These are phyloP conservation scores for Myotis lucifugus DNA, from an alignment of 2,113 vertebrate species.

Conservation along the genomic window DNA sequence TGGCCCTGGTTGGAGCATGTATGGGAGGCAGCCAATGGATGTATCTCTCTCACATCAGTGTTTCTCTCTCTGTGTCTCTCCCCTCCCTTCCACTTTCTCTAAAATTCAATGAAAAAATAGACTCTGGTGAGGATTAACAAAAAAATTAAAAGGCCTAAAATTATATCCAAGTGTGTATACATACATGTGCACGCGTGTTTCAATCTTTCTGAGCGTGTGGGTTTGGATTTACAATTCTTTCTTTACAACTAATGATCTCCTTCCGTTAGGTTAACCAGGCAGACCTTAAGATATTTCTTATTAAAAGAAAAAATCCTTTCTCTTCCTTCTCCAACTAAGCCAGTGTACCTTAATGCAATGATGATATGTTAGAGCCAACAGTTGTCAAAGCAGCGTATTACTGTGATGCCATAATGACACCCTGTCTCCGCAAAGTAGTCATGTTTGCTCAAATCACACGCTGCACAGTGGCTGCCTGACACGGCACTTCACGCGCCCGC, in stretches of 20 bases:
- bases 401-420: conserved; percentile 95
- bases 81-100: no score
- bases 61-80: no score
- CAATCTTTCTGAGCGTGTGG: background rate
- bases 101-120: no score
- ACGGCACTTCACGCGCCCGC: conserved; percentile 88
- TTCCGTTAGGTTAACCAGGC: conserved; percentile 85
- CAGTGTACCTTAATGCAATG: conserved; percentile 96
- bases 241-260: conserved; percentile 69
- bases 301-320: conserved; percentile 85
- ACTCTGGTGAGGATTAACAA: no score
- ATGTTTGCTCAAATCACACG: conserved; percentile 91
- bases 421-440: conserved; percentile 94
- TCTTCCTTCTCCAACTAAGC: conserved; percentile 85
- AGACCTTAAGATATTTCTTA: conserved; percentile 84
- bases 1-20: no score
- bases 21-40: no score
- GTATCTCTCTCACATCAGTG: no score
- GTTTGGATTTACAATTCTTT: conserved; percentile 54
- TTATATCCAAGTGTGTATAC: background rate
- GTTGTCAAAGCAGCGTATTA: conserved; percentile 96
- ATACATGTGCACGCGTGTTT: background rate
- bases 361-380: conserved; percentile 95
- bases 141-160: background rate
- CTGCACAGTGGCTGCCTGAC: conserved; percentile 92